Base-by-base conservation (phyloP, 2,113 vertebrate genomes). In the Hippocampus guttulatus region DNA sequence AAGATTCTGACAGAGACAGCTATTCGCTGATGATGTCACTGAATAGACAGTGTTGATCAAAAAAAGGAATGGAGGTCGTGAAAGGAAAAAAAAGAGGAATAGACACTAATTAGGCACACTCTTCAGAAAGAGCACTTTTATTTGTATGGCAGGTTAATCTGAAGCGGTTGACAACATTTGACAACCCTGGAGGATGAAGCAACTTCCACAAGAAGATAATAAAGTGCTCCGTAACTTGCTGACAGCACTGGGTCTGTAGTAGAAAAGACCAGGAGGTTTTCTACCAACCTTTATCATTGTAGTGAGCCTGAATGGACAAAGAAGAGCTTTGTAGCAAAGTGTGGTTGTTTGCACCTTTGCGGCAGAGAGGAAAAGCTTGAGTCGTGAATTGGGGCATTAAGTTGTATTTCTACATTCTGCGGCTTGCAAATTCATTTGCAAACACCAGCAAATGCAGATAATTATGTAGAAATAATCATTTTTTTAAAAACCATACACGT, bases 361-460 rank as follows among this genome's bases (percentile, higher is more conserved):
- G 75, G 77, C 78, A 70, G 74, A 77, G 74, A 30, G 11, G 47
- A 71, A 65, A 77, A 75, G 78, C n/a, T 85, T 76, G 30, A 58
- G 69, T 58, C 51, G 45, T 30, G 9, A 3, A 16, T 40, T 18
- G 15, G 3, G 15, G 33, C 69, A 55, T 3, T 8, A 60, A 51
- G 69, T 78, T 81, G 70, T 64, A 76, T 82, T 82, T 76, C 76
- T 70, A 74, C 74, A 68, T 73, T 58, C 52, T 57, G 80, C 76
- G 12, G 86, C 85, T 85, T 88, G 80, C 76, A 67, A 75, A 79
- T 80, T 89, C 82, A 85, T 64, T n/a, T 79, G 64, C 73, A 15
- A 76, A 77, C 79, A 76, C 82, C 75, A 82, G 81, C 78, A 82
- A 79, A 81, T 76, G 69, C 75, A 43, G 3, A 62, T n/a, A 52